Evolutionary conservation across 1,140 invertebrate genomes (phyloP).

Genomic region (Oreohelix idahoensis): DNA sequence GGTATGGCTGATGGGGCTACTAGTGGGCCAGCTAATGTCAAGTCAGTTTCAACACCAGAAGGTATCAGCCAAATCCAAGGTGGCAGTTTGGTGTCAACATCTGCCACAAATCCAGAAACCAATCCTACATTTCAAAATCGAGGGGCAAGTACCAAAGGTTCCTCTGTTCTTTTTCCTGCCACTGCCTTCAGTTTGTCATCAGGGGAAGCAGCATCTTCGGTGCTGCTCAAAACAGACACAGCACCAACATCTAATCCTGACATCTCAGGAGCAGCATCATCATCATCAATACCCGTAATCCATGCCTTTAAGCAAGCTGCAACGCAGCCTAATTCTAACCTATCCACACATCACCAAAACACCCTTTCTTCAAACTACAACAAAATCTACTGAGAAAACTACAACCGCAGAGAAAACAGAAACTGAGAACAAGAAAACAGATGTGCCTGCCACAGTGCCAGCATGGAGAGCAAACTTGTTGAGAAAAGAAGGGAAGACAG

Average conservation of each 20-base stretch:
- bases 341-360: background rate
- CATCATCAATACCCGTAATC: background rate
- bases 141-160: background rate
- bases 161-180: background rate
- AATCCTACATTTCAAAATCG: background rate
- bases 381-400: background rate
- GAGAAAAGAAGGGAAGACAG: conserved; percentile 54
- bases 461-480: conserved; percentile 48
- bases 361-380: background rate
- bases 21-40: background rate
- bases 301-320: background rate
- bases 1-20: background rate
- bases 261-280: background rate
- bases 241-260: background rate
- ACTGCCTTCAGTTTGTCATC: background rate
- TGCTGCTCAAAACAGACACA: background rate
- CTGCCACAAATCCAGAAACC: background rate
- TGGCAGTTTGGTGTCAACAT: conserved; percentile 36
- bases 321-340: too few species aligned
- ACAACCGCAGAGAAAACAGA: background rate
- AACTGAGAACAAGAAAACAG: conserved; percentile 29
- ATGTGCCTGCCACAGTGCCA: conserved; percentile 43
- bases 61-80: background rate
- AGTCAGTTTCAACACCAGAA: background rate
- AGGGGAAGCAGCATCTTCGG: background rate